A percentile compares a stretch with the other conserved stretches of the same genome.
Conservation (phyloP, 2,797 vertebrate genomes). For the Gymnothorax reevesii region DNA sequence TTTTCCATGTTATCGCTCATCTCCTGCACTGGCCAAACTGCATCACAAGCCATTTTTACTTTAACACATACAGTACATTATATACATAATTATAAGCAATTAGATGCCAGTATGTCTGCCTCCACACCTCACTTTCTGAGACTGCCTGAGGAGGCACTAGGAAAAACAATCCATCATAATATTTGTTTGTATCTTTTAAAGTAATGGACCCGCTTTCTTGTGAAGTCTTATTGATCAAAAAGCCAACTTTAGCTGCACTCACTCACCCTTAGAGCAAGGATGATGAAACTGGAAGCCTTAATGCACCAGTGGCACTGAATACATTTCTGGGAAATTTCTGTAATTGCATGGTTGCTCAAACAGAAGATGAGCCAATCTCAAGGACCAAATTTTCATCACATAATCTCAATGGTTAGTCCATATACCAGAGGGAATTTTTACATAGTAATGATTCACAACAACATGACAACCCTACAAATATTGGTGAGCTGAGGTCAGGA, state of each 20-base stretch:
- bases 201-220: constrained; percentile 11
- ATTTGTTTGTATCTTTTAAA: not conserved
- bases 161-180: not conserved
- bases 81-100: not conserved
- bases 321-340: not conserved
- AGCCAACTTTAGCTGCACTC: not conserved
- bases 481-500: not conserved
- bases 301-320: not conserved
- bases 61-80: not conserved
- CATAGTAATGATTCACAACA: not conserved
- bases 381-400: not conserved
- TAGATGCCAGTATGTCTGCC: not conserved
- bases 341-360: not conserved
- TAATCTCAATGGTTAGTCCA: not conserved
- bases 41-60: not conserved
- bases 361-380: not conserved
- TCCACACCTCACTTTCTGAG: not conserved
- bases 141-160: too few relatives aligned
- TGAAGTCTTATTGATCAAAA: constrained; percentile 4
- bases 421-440: not conserved
- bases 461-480: not conserved
- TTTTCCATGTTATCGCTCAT: not conserved
- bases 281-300: not conserved
- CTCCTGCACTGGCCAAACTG: not conserved
- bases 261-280: not conserved